Evolutionary conservation across 92 coral and sea anemone species (phyloP), one percentile per base, ranked within the genome.

Genomic region (Parazoanthus swiftii): DNA sequence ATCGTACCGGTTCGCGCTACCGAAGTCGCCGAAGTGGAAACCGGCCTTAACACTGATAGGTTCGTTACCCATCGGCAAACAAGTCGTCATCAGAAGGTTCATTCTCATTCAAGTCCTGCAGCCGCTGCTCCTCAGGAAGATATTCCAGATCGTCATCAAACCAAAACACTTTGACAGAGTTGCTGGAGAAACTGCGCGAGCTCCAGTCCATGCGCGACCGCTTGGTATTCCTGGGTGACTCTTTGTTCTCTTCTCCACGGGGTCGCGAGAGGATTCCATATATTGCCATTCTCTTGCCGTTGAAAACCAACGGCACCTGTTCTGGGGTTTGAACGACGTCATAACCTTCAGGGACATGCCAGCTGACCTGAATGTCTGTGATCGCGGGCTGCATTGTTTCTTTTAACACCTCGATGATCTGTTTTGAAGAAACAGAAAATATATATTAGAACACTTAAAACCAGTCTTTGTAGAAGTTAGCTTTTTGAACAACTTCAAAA

Each of bases 151-250:
- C 99, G 59, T 97, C 99, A 48, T 97, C 99, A 84, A 97, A 97
- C 99, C 99, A 97, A 81, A 97, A 97, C 68, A 95, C 99, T 88
- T 97, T 97, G 35, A 97, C 98, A 0, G 97, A 94, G 58, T 90
- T 92, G 89, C 91, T 91, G 0, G 95, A 91, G 37, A 92, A 91
- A 7, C 94, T 93, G 8, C 97, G 89, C 96, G 91, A 93, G 76
- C 93, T 91, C 89, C 92, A 88, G 74, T 95, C 95, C 92, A 91
- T 93, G 71, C 90, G 94, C 59, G 93, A 85, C 71, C 81, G 86
- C 18, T 37, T 79, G 42, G 95, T 95, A 46, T 94, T 90, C 65
- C 88, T 81, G 3, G 95, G 98, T 3, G 98, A 92, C 42, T 94
- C 98, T 85, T 91, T 92, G 59, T 43, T 67, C 26, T 91, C 92